Evolutionary conservation across 2,797 vertebrate species (phyloP).

Genomic region (Harpagifer antarcticus): DNA sequence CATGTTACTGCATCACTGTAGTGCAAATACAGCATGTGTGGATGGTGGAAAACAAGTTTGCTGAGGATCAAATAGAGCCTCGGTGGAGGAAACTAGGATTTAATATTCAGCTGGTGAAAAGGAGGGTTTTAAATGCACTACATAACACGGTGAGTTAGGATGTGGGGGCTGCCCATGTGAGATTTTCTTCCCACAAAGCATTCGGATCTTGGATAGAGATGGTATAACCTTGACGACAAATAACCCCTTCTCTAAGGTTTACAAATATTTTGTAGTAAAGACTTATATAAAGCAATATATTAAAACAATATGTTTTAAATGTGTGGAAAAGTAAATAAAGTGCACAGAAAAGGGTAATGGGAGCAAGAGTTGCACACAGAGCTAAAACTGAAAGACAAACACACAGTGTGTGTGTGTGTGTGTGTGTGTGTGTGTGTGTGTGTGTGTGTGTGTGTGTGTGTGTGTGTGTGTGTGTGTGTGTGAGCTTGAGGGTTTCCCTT

Average conservation of each 20-base stretch:
- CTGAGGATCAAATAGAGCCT: background rate
- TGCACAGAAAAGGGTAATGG: background rate
- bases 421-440: too few relatives aligned
- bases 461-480: conserved; percentile 17
- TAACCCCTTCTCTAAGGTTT: too few relatives aligned
- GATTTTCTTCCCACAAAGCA: background rate
- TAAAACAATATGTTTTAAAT: background rate
- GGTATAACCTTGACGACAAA: background rate
- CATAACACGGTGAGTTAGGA: background rate
- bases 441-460: too few relatives aligned
- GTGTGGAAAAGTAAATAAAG: background rate
- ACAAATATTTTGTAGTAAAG: background rate
- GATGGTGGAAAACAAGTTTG: background rate
- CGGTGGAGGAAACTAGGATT: background rate
- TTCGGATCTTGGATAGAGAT: background rate
- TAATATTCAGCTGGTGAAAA: background rate
- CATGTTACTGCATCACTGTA: background rate
- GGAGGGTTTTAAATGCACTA: background rate
- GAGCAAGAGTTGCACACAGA: background rate
- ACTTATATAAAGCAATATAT: background rate
- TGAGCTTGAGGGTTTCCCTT: conserved; percentile 24
- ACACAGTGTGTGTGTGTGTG: background rate
- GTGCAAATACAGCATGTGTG: background rate
- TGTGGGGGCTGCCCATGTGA: background rate
- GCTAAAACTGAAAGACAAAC: background rate